Conservation (phyloP, 64 coral and sea anemone genomes). For the Hydrozoanthus tunicans region DNA sequence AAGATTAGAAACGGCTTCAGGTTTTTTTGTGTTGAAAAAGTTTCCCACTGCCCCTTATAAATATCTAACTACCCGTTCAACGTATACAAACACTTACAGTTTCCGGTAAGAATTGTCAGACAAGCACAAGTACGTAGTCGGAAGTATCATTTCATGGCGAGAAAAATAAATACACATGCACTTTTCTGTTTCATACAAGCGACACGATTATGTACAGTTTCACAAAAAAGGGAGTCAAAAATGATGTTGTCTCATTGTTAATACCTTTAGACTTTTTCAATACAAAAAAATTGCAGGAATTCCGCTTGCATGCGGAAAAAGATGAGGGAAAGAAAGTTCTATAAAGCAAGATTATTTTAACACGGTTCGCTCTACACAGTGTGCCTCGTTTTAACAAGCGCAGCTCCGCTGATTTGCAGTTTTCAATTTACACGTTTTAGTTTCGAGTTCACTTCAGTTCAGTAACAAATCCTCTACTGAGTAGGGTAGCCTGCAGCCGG, state of each 20-base stretch:
- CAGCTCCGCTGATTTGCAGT: slow-evolving; percentile 20
- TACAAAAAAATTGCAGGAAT: slow-evolving; percentile 35
- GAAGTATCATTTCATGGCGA: slow-evolving; percentile 11
- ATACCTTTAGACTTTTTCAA: slow-evolving; percentile 50
- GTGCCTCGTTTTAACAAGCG: neutral
- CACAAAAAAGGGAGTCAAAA: neutral
- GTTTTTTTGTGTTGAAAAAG: slow-evolving; percentile 54
- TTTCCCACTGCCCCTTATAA: slow-evolving; percentile 45
- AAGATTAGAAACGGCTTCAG: neutral
- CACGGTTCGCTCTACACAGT: neutral
- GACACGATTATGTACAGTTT: slow-evolving; percentile 39
- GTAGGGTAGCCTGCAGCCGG: slow-evolving; percentile 95
- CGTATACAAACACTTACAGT: slow-evolving; percentile 4
- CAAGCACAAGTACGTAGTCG: neutral
- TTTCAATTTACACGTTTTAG: slow-evolving; percentile 41
- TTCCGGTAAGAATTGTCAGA: neutral
- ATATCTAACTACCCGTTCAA: slow-evolving; percentile 22
- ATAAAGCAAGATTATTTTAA: neutral
- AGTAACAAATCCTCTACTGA: slow-evolving; percentile 55
- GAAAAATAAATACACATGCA: slow-evolving; percentile 39
- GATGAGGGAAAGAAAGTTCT: slow-evolving; percentile 1
- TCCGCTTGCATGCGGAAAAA: neutral
- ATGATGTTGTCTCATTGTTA: neutral
- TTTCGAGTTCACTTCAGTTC: slow-evolving; percentile 7
- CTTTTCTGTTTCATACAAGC: slow-evolving; percentile 26